Conservation (phyloP, 2,113 vertebrate species). For the Tenrec ecaudatus region DNA sequence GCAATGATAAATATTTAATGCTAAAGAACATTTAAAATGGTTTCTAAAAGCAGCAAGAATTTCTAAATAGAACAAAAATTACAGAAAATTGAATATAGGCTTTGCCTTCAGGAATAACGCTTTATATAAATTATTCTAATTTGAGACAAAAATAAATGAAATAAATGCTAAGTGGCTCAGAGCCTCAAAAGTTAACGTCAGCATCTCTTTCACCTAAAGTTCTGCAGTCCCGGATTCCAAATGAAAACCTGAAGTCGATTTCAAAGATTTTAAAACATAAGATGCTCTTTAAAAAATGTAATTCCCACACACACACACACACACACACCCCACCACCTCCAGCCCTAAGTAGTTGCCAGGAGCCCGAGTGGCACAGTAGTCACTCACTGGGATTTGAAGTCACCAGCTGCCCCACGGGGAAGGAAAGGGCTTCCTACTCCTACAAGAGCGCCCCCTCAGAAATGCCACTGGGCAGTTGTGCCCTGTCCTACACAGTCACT, state of each 20-base stretch:
- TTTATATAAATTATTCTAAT: slow-evolving; percentile 33
- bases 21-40: slow-evolving; percentile 50
- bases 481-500: no score
- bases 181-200: slow-evolving; percentile 15
- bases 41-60: slow-evolving; percentile 24
- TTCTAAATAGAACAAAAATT: slow-evolving; percentile 29
- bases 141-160: slow-evolving; percentile 55
- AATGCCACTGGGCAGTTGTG: no score
- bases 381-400: no score
- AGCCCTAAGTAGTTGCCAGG: no score
- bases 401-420: no score
- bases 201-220: neutral
- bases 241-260: slow-evolving; percentile 5
- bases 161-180: neutral
- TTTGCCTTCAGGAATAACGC: slow-evolving; percentile 8
- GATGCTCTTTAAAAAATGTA: neutral
- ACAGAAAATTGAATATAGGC: neutral
- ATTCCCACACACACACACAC: no score
- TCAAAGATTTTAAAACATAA: slow-evolving; percentile 37
- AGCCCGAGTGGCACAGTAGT: no score
- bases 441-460: no score
- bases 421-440: no score
- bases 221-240: slow-evolving; percentile 9
- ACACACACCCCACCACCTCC: no score
- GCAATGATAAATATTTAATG: slow-evolving; percentile 57